Evolutionary conservation across 2,888 invertebrate genomes (phyloP).

Genomic region (Eretmocerus hayati): DNA sequence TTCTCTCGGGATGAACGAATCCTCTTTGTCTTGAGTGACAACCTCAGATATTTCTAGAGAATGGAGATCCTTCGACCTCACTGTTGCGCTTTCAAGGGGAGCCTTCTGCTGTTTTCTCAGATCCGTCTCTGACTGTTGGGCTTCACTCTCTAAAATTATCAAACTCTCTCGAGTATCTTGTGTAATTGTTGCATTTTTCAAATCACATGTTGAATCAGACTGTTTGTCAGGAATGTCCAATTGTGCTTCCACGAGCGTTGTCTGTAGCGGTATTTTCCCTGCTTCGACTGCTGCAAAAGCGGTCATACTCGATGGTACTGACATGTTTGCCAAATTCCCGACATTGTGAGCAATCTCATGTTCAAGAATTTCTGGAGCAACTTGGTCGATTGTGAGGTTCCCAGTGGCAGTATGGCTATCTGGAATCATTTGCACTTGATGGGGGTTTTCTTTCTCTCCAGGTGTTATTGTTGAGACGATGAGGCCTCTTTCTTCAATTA

Average conservation of each 20-base stretch:
- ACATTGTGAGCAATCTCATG: conserved; percentile 42
- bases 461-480: conserved; percentile 36
- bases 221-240: conserved; percentile 33
- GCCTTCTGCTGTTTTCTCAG: conserved; percentile 32
- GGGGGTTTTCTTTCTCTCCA: conserved; percentile 51
- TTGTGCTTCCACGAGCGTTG: conserved; percentile 39
- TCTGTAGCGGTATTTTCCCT: conserved; percentile 33
- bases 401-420: conserved; percentile 33
- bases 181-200: conserved; percentile 45
- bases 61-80: conserved; percentile 46
- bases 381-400: conserved; percentile 30
- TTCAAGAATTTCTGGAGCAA: conserved; percentile 40
- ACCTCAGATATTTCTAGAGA: conserved; percentile 42
- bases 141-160: conserved; percentile 49
- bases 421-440: conserved; percentile 43
- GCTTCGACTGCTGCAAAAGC: conserved; percentile 36
- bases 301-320: conserved; percentile 23
- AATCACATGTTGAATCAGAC: conserved; percentile 27
- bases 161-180: conserved; percentile 52
- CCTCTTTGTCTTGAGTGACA: conserved; percentile 41
- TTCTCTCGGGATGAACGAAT: conserved; percentile 29
- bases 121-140: conserved; percentile 44
- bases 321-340: conserved; percentile 34
- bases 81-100: conserved; percentile 43
- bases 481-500: conserved; percentile 39